Evolutionary conservation across 1,140 invertebrate genomes (phyloP), one percentile per base, ranked within the genome.

Genomic region (Drosophila pseudoobscura): DNA sequence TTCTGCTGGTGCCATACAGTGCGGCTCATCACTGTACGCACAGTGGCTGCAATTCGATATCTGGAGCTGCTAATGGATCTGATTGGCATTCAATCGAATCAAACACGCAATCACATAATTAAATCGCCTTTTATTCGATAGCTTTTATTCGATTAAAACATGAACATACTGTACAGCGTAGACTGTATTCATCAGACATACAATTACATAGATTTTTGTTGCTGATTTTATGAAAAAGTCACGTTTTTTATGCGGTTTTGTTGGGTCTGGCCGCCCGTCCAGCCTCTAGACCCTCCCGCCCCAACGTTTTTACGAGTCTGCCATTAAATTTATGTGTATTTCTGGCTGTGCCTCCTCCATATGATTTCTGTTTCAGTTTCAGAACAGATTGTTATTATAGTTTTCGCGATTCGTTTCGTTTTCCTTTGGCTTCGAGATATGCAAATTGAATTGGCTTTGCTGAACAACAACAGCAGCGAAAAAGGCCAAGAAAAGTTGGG

Each of bases 241-340:
- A 83, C 79, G 79, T 83, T 78, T 83, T 83, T 83, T 68, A 69
- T 68, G 72, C 52, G 43, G 53, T 46, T 80, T 50, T 63, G 58
- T 56, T 11, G 35, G 13, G 35, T 39, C 35, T 39, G 35, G 35
- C 11, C 35, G 35, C 49, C 20, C 49, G 22, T 24, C 22, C 24
- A 20, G 24, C 24, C 24, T 5, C 24, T 26, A 0, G 46, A n/a
- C 31, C 22, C 4, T 3, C 35, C 17, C 24, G 31, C 26, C 35
- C 43, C 44, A 26, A 35, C 22, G 58, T 62, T 59, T 63, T 64
- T 58, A 61, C 43, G 50, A 63, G 71, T 80, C 71, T 50, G 71
- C 63, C 74, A 82, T 76, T 39, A 60, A 80, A 63, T 76, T 77
- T 63, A 77, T 70, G 74, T 77, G 60, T 56, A 41, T 64, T 80